Conservation (phyloP, 2,113 vertebrate genomes). For the Trachemys scripta region DNA sequence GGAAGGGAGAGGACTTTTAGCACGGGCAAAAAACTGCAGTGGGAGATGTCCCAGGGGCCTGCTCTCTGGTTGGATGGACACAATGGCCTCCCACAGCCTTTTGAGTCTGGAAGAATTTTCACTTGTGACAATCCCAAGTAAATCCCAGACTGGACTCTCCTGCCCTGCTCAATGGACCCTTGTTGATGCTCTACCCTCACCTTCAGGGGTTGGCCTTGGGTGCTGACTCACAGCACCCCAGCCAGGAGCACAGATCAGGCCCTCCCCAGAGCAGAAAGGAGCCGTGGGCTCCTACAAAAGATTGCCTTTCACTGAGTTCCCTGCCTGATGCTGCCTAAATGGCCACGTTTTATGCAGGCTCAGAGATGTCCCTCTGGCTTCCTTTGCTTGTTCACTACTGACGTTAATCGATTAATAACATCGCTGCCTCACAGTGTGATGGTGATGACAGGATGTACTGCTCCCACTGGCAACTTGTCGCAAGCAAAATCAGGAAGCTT, state of each 20-base stretch:
- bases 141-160: not conserved
- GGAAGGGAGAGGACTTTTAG: not conserved
- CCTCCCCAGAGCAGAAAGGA: not conserved
- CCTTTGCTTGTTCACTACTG: fast-evolving
- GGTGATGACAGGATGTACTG: not conserved
- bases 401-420: fast-evolving
- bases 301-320: not conserved
- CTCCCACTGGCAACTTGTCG: not conserved
- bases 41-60: not conserved
- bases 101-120: not conserved
- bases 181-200: not conserved
- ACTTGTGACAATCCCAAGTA: not conserved
- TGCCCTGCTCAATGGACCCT: fast-evolving
- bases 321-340: not conserved
- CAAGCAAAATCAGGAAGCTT: not conserved
- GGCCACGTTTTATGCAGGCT: too few relatives aligned
- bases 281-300: fast-evolving
- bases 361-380: not conserved
- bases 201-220: not conserved
- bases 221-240: not conserved
- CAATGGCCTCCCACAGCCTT: fast-evolving
- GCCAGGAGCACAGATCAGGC: not conserved
- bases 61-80: not conserved
- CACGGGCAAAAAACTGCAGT: not conserved
- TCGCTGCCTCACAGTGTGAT: not conserved